Evolutionary conservation across 2,113 vertebrate genomes (phyloP).

Genomic region (Xiphophorus couchianus): DNA sequence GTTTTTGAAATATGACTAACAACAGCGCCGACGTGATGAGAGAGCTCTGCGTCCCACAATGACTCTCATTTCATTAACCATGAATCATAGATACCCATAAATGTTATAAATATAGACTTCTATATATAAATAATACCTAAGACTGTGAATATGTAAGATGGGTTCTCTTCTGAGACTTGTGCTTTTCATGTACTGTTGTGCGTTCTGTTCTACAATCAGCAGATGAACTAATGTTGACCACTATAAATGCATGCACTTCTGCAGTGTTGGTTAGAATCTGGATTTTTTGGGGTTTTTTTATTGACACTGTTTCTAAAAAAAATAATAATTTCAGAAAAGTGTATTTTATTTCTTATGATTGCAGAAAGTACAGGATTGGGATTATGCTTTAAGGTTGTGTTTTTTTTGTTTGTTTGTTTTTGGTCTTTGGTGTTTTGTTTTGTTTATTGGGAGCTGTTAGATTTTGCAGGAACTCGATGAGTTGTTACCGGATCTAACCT

Average conservation of each 20-base stretch:
- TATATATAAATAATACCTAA: constrained; percentile 80
- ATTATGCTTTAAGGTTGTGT: constrained; percentile 43
- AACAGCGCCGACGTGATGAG: constrained; percentile 48
- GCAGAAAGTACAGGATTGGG: constrained; percentile 35
- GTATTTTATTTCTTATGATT: constrained; percentile 41
- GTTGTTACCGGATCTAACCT: constrained; percentile 65
- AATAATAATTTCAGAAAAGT: constrained; percentile 35
- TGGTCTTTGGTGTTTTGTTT: neutral
- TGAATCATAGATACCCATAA: constrained; percentile 69
- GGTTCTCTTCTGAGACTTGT: constrained; percentile 71
- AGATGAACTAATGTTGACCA: constrained; percentile 75
- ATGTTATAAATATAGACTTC: constrained; percentile 77
- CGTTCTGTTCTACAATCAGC: constrained; percentile 72
- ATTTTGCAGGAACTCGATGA: constrained; percentile 58
- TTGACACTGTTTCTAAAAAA: constrained; percentile 39
- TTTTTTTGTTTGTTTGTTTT: constrained; percentile 37
- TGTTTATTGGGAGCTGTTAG: constrained; percentile 44
- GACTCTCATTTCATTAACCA: constrained; percentile 71
- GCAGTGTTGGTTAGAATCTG: constrained; percentile 71
- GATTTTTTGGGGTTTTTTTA: constrained; percentile 36
- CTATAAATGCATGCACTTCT: constrained; percentile 81
- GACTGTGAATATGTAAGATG: constrained; percentile 82
- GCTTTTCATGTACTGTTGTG: constrained; percentile 76
- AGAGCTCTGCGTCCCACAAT: constrained; percentile 51
- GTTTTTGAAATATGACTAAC: constrained; percentile 71